phyloP scores from a whole-genome alignment of 2,113 vertebrate species.

The Chascanopsetta lugubris region DNA sequence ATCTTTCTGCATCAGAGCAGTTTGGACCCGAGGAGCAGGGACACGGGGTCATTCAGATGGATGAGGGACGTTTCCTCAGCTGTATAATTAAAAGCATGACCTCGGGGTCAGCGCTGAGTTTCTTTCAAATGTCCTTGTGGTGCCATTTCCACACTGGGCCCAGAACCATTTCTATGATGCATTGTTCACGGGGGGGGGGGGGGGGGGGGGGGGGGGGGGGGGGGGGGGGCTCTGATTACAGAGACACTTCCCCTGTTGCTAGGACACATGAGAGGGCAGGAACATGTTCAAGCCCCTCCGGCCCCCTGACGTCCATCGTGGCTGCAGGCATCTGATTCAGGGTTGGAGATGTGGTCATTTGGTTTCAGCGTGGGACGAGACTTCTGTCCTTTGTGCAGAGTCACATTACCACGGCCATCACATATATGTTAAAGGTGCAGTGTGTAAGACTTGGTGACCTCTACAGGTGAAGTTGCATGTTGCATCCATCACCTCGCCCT shows the following conservation, averaged over 20 bases:
- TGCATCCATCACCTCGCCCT: too few species aligned
- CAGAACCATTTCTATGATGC: slow-evolving; percentile 56
- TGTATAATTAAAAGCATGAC: slow-evolving; percentile 69
- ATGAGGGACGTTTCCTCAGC: slow-evolving; percentile 69
- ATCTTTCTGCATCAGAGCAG: slow-evolving; percentile 46
- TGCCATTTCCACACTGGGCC: slow-evolving; percentile 56
- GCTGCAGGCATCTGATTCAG: slow-evolving; percentile 23
- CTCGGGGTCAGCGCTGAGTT: slow-evolving; percentile 48
- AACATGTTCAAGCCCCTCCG: slow-evolving; percentile 12
- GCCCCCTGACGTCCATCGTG: not conserved
- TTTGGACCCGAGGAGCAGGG: slow-evolving; percentile 53
- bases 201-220: too few species aligned
- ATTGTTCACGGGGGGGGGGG: slow-evolving; percentile 52
- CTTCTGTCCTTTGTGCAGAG: too few species aligned
- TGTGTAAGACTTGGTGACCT: too few species aligned
- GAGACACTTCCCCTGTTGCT: slow-evolving; percentile 25
- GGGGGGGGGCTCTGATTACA: slow-evolving; percentile 50
- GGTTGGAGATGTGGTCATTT: slow-evolving; percentile 28
- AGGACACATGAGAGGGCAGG: slow-evolving; percentile 21
- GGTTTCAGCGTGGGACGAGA: too few species aligned
- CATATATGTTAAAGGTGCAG: too few species aligned
- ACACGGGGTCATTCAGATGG: slow-evolving; percentile 66
- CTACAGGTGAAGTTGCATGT: too few species aligned
- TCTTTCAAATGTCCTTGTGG: slow-evolving; percentile 47
- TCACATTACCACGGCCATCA: too few species aligned